Conservation (phyloP, 92 coral and sea anemone species). For the Palythoa caribaeorum region DNA sequence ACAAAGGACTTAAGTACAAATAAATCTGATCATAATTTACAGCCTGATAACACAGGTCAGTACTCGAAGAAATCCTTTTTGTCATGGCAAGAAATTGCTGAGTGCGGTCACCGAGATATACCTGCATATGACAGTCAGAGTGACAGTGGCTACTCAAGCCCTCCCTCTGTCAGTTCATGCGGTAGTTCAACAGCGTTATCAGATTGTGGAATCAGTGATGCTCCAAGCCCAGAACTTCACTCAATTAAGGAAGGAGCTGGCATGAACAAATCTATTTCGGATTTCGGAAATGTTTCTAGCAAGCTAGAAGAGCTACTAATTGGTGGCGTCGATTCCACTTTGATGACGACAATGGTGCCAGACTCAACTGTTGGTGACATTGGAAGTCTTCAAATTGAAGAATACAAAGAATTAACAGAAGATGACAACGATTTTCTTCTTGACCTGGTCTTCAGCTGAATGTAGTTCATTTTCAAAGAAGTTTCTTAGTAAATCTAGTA, state of each 20-base stretch:
- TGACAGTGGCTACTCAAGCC: constrained; percentile 98
- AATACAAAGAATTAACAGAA: not conserved
- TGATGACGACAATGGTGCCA: not conserved
- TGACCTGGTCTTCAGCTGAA: not conserved
- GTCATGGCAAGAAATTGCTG: constrained; percentile 72
- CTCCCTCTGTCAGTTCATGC: constrained; percentile 91
- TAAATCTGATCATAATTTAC: not conserved
- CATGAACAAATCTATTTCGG: not conserved
- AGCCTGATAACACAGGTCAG: not conserved
- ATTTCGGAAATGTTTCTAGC: constrained; percentile 53
- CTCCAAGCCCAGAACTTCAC: not conserved
- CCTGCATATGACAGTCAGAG: constrained; percentile 66
- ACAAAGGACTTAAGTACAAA: not conserved
- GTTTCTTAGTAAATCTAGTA: too few species aligned
- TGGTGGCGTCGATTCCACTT: constrained; percentile 56
- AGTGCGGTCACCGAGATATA: constrained; percentile 33
- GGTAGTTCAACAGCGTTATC: constrained; percentile 51
- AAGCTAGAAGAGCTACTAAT: constrained; percentile 74
- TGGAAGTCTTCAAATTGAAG: not conserved
- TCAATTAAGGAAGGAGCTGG: not conserved
- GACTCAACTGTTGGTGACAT: not conserved
- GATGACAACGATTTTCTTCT: constrained; percentile 1
- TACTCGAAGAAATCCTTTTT: constrained; percentile 30
- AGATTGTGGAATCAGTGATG: constrained; percentile 10
- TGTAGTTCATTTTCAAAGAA: not conserved